phyloP scores from a whole-genome alignment of 2,797 vertebrate genomes.

The Neopelma chrysocephalum region DNA sequence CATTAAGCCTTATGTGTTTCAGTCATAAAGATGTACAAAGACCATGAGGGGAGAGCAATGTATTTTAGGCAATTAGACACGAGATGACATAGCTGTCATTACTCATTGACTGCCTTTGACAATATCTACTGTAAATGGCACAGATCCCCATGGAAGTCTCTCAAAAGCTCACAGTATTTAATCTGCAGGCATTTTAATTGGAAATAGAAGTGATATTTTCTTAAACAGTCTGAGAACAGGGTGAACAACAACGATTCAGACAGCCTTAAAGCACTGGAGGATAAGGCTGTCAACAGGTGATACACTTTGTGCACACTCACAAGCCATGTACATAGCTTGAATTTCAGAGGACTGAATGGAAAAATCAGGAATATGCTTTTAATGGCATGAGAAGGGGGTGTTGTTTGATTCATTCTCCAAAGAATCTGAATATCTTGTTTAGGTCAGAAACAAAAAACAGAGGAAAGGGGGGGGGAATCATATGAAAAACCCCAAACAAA shows the following conservation, averaged over 20 bases:
- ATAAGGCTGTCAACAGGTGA: background rate
- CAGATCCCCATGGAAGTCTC: background rate
- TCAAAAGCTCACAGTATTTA: conserved; percentile 20
- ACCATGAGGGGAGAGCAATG: background rate
- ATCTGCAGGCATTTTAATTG: conserved; percentile 47
- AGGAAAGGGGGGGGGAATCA: rapidly evolving
- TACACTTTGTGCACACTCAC: background rate
- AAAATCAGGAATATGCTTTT: background rate
- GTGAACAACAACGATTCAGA: background rate
- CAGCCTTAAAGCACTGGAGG: background rate
- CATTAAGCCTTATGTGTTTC: background rate
- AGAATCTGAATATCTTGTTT: background rate
- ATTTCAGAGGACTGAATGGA: conserved; percentile 6
- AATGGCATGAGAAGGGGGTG: background rate
- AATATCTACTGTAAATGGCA: conserved; percentile 12
- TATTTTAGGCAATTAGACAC: conserved; percentile 11
- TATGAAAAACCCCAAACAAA: background rate
- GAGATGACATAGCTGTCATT: conserved; percentile 20
- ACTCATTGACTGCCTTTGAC: conserved; percentile 23
- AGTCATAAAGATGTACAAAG: background rate
- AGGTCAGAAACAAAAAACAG: background rate
- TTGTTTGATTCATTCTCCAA: conserved; percentile 9
- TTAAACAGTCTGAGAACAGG: background rate
- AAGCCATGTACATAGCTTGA: background rate
- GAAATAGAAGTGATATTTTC: conserved; percentile 45